A percentile compares a stretch with the other conserved stretches of the same genome.
These are phyloP conservation scores for Calephelis virginiensis DNA, from an alignment of 1,140 invertebrate species.

Conservation along the genomic window DNA sequence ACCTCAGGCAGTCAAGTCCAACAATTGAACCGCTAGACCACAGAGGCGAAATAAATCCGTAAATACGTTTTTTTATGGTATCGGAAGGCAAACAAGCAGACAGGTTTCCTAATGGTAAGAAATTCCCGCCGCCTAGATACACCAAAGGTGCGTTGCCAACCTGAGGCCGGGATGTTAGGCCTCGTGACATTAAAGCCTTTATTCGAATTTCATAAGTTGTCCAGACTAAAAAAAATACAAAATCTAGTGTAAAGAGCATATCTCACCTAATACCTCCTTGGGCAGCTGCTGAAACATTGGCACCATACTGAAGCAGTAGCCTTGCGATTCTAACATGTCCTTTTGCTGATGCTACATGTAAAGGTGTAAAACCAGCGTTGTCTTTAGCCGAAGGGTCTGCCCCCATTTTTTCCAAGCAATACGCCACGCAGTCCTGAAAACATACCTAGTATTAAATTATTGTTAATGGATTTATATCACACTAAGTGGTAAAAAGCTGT, in stretches of 20 bases:
- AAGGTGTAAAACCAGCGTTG: constrained; percentile 95
- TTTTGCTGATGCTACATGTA: constrained; percentile 93
- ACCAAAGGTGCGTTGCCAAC: too few species aligned
- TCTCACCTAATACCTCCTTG: constrained; percentile 91
- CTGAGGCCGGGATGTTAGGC: too few species aligned
- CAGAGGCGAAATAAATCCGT: too few species aligned
- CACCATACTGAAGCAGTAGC: constrained; percentile 90
- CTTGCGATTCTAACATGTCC: constrained; percentile 92
- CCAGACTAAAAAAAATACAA: background rate
- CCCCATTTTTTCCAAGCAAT: constrained; percentile 91
- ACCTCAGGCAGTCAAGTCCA: too few species aligned
- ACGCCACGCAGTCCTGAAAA: constrained; percentile 91
- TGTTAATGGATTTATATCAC: background rate
- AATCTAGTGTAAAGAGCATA: constrained; percentile 2
- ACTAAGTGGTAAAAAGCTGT: too few species aligned
- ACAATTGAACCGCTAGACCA: too few species aligned
- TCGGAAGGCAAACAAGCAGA: too few species aligned
- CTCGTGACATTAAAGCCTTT: too few species aligned
- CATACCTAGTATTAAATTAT: background rate
- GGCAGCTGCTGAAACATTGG: constrained; percentile 92
- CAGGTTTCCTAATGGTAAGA: too few species aligned
- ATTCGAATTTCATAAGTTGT: too few species aligned
- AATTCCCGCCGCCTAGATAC: too few species aligned
- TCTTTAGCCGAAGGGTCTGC: constrained; percentile 91
- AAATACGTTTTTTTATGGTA: too few species aligned